phyloP scores from a whole-genome alignment of 2,113 vertebrate species.

The Halichoeres trimaculatus region DNA sequence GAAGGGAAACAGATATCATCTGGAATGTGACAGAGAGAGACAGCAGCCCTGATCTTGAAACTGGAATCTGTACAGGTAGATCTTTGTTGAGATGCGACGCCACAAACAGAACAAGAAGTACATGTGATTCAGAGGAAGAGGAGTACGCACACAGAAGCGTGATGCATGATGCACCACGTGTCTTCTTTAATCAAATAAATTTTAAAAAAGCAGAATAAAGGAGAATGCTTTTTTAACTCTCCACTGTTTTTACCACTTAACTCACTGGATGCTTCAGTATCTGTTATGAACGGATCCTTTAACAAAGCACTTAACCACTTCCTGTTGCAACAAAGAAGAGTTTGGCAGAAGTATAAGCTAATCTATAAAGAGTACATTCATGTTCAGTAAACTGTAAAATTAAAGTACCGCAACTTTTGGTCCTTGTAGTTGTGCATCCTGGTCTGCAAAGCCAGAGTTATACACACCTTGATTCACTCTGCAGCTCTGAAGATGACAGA shows the following conservation, averaged over 20 bases:
- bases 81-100: constrained; percentile 12
- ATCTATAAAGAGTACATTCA: not conserved
- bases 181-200: not conserved
- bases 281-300: not conserved
- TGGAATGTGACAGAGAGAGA: constrained; percentile 68
- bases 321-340: not conserved
- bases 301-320: not conserved
- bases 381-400: not conserved
- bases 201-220: not conserved
- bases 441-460: not conserved
- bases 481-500: not conserved
- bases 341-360: not conserved
- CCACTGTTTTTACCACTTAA: too few species aligned
- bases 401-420: not conserved
- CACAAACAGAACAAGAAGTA: constrained; percentile 6
- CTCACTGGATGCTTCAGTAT: not conserved
- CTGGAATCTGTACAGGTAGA: constrained; percentile 45
- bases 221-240: too few species aligned
- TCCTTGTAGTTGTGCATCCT: not conserved
- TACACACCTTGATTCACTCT: not conserved
- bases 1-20: constrained; percentile 61
- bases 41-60: constrained; percentile 5
- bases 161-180: not conserved
- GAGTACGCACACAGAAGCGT: not conserved
- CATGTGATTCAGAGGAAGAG: not conserved